Evolutionary conservation across 2,888 invertebrate species (phyloP).

Genomic region (Ophioninae sp.): DNA sequence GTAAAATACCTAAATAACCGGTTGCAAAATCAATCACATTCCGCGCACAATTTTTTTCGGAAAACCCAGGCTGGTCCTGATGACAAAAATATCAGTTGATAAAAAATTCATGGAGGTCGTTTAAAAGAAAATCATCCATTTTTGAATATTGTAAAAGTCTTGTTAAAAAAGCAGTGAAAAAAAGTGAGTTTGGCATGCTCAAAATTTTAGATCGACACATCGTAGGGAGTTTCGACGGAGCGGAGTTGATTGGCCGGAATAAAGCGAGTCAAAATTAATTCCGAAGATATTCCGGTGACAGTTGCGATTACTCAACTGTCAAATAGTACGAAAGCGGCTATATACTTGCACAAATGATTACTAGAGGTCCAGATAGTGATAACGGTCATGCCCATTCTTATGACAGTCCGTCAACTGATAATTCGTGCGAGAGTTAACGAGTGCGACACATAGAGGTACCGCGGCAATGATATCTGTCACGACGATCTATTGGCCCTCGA

Average conservation of each 20-base stretch:
- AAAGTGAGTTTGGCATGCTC: no score
- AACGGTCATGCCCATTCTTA: constrained; percentile 32
- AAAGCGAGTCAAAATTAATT: background rate
- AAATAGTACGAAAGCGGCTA: background rate
- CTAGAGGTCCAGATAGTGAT: constrained; percentile 22
- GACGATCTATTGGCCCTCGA: constrained; percentile 61
- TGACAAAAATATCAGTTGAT: no score
- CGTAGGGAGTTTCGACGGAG: background rate
- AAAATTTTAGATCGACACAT: background rate
- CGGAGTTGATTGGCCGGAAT: background rate
- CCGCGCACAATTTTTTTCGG: no score
- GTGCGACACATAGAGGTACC: constrained; percentile 15
- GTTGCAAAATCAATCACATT: no score
- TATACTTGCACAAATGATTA: constrained; percentile 20
- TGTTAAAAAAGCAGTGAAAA: no score
- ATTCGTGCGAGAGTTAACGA: constrained; percentile 55
- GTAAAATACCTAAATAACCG: no score
- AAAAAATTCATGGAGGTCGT: no score
- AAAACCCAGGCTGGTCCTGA: no score
- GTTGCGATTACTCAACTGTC: background rate
- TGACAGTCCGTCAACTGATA: constrained; percentile 54
- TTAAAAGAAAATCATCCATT: no score
- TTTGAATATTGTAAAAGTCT: no score
- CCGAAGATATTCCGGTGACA: background rate
- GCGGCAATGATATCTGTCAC: constrained; percentile 44